Evolutionary conservation across 1,140 invertebrate species (phyloP), one percentile per base, ranked within the genome.

Genomic region (Tribolium madens): DNA sequence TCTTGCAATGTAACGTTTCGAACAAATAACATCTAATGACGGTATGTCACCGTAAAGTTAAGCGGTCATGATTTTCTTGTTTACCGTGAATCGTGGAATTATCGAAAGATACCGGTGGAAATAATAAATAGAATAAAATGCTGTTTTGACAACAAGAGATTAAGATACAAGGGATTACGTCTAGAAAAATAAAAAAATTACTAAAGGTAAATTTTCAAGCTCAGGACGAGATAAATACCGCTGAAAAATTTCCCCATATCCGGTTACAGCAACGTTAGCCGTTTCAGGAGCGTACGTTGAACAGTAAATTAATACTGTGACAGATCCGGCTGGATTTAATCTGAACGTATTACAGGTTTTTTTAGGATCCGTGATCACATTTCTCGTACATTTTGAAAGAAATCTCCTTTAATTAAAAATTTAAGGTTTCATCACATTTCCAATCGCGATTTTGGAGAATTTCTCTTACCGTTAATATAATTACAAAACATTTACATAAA

Each of bases 231-330:
- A 15, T 50, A 50, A 50, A 50, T 50, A 14, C 2, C 6, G 48
- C 15, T 17, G 48, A 15, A 50, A 50, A 18, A 57, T 33, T 64
- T 64, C 57, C 14, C 31, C 26, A 64, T 64, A 33, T 64, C 21
- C 57, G 26, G 57, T 64, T 33, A 26, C 52, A 57, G 17, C 52
- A 21, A 21, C 21, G 57, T 26, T 33, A 64, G 10, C 14, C 26
- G 26, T 64, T 64, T n/a, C 21, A 64, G 12, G 26, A 33, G 57
- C 57, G 57, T 64, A 21, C 52, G 52, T 3, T 57, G 52, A 57
- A 64, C 57, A 64, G 57, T 64, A 64, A 64, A 64, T 64, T 64
- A 64, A 64, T 64, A 64, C 26, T 64, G 57, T 64, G 57, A 64
- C 57, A 64, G 26, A 64, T 33, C 57, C 57, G 21, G 57, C 57